Evolutionary conservation across 2,888 invertebrate genomes (phyloP).

Genomic region (Pandemis heparana): DNA sequence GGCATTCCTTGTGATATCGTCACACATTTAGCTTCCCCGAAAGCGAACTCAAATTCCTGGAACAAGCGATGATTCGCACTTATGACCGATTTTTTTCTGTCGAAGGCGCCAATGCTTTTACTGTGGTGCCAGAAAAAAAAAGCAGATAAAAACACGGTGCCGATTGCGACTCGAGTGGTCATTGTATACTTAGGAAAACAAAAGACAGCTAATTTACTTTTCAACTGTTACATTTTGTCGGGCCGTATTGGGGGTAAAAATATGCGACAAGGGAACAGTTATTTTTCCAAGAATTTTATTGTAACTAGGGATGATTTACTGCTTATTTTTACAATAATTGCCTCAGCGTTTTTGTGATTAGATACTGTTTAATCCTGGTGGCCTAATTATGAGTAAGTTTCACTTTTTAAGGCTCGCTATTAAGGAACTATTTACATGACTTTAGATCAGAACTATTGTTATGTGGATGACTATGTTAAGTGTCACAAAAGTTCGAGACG

Average conservation of each 20-base stretch:
- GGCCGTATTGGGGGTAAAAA: slow-evolving; percentile 45
- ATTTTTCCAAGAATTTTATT: slow-evolving; percentile 39
- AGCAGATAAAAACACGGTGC: slow-evolving; percentile 57
- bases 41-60: slow-evolving; percentile 67
- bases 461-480: too few species aligned
- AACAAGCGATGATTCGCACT: slow-evolving; percentile 74
- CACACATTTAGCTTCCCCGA: slow-evolving; percentile 62
- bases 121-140: slow-evolving; percentile 62
- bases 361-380: slow-evolving; percentile 1
- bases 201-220: slow-evolving; percentile 65
- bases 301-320: slow-evolving; percentile 13
- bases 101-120: slow-evolving; percentile 82
- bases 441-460: too few species aligned
- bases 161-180: slow-evolving; percentile 59
- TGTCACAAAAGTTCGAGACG: too few species aligned
- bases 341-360: not conserved
- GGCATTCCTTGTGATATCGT: slow-evolving; percentile 54
- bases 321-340: slow-evolving; percentile 2
- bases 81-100: slow-evolving; percentile 70
- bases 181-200: slow-evolving; percentile 77
- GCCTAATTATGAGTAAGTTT: not conserved
- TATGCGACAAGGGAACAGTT: slow-evolving; percentile 54
- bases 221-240: slow-evolving; percentile 49
- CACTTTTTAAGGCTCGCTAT: not conserved
- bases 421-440: too few species aligned